Evolutionary conservation across 1,140 invertebrate genomes (phyloP).

Genomic region (Sesamia nonagrioides): DNA sequence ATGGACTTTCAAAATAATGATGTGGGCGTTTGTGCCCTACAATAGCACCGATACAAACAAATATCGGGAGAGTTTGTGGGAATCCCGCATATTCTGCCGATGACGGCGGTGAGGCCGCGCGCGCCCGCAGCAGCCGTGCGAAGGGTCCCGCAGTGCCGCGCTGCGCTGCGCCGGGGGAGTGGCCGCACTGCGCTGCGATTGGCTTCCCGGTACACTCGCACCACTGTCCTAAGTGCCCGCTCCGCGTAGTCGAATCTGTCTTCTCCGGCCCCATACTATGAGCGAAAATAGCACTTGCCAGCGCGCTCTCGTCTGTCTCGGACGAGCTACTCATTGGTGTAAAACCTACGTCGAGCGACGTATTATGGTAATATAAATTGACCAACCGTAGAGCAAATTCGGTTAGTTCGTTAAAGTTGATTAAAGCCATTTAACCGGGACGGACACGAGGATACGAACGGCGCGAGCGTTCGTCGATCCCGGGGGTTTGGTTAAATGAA

Average conservation of each 20-base stretch:
- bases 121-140: constrained; percentile 50
- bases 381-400: constrained; percentile 87
- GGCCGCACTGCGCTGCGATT: constrained; percentile 69
- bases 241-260: constrained; percentile 65
- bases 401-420: constrained; percentile 88
- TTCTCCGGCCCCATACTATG: constrained; percentile 66
- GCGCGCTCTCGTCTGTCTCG: constrained; percentile 56
- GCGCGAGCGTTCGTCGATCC: constrained; percentile 81
- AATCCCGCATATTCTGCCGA: constrained; percentile 80
- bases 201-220: constrained; percentile 55
- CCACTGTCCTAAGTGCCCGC: constrained; percentile 72
- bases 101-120: constrained; percentile 58
- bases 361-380: constrained; percentile 88
- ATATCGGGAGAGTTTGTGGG: constrained; percentile 79
- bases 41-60: constrained; percentile 76
- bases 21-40: constrained; percentile 82
- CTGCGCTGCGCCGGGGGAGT: constrained; percentile 66
- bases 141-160: constrained; percentile 52
- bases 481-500: constrained; percentile 82
- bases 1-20: constrained; percentile 83
- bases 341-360: constrained; percentile 61
- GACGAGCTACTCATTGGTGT: constrained; percentile 77
- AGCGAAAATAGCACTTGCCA: constrained; percentile 67
- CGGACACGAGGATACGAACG: constrained; percentile 83
- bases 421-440: constrained; percentile 88